phyloP scores from a whole-genome alignment of 2,888 invertebrate species.

The Megamerina dolium region DNA sequence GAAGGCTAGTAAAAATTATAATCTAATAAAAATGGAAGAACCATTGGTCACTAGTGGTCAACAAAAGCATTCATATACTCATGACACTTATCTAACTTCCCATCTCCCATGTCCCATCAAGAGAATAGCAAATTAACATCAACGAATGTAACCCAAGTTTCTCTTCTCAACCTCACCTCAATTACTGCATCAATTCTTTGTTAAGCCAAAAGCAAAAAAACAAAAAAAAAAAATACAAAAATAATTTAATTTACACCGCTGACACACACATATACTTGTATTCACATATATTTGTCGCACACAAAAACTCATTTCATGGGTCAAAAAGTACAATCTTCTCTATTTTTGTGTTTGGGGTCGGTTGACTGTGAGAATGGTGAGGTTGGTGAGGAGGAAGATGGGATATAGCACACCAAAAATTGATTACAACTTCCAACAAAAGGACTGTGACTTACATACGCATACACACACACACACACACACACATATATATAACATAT shows the following conservation, averaged over 20 bases:
- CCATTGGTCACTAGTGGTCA: no score
- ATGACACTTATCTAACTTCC: no score
- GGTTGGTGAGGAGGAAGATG: no score
- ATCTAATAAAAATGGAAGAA: no score
- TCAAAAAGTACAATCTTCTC: constrained; percentile 46
- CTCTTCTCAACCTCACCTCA: not conserved
- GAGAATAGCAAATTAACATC: no score
- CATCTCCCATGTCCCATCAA: no score
- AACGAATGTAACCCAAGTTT: no score
- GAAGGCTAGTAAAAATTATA: no score
- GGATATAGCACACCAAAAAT: constrained; percentile 29
- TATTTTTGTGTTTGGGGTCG: constrained; percentile 1
- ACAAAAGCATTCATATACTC: no score
- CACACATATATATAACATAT: not conserved
- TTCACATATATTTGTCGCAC: constrained; percentile 14
- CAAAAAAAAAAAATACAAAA: constrained; percentile 28
- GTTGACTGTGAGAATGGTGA: no score
- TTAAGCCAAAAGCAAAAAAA: constrained; percentile 18
- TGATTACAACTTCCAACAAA: constrained; percentile 27
- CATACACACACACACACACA: no score
- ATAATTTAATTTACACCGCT: constrained; percentile 24
- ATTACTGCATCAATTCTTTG: not conserved
- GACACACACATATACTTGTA: constrained; percentile 9
- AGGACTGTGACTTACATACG: no score
- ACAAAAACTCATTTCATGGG: constrained; percentile 50